Conservation (phyloP, 2,888 invertebrate genomes). For the Pomacea canaliculata region DNA sequence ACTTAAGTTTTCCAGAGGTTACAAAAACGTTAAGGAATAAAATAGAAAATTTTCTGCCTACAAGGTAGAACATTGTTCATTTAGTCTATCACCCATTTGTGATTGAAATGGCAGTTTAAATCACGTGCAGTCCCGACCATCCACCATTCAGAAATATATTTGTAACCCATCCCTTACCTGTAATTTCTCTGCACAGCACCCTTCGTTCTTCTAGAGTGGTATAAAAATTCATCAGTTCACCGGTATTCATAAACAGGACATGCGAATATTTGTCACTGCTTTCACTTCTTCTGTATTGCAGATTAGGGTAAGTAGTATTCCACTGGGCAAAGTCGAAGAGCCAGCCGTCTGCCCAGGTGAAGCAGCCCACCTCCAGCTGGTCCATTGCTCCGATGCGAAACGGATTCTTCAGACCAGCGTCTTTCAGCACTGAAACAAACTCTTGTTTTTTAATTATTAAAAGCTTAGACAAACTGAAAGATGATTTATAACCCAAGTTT, state of each 20-base stretch:
- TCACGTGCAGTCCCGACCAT: too few species aligned
- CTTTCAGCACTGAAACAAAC: constrained; percentile 7
- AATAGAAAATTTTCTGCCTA: too few species aligned
- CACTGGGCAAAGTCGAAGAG: not conserved
- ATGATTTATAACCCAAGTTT: too few species aligned
- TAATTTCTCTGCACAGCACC: constrained; percentile 3
- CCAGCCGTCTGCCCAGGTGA: constrained; percentile 26
- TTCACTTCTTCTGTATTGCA: constrained; percentile 1
- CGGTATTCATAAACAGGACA: not conserved
- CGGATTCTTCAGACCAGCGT: not conserved
- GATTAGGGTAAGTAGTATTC: not conserved
- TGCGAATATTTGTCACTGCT: too few species aligned
- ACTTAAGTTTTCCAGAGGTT: too few species aligned
- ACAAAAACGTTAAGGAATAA: too few species aligned
- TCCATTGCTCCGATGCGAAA: constrained; percentile 8
- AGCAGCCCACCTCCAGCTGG: constrained; percentile 5
- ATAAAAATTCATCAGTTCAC: not conserved
- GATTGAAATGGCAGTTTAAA: too few species aligned
- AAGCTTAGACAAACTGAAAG: not conserved
- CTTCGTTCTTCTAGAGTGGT: not conserved
- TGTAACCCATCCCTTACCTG: not conserved
- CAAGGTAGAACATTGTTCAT: too few species aligned
- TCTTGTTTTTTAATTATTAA: too few species aligned
- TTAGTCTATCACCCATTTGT: too few species aligned
- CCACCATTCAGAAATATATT: too few species aligned